phyloP scores from a whole-genome alignment of 2,113 vertebrate genomes.

The Carassius carassius region DNA sequence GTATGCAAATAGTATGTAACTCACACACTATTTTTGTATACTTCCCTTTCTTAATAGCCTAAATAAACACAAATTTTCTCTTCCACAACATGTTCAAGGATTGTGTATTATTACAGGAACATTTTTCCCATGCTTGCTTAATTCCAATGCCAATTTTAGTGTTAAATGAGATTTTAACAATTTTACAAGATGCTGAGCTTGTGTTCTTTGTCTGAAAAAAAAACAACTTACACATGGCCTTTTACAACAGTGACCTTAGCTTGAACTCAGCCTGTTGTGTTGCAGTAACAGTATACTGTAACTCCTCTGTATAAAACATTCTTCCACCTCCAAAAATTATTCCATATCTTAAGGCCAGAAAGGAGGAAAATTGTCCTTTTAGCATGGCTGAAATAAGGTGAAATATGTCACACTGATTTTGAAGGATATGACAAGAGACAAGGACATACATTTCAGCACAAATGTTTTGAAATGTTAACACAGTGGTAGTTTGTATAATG shows the following conservation, averaged over 20 bases:
- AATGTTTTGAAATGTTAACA: conserved; percentile 17
- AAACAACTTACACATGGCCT: background rate
- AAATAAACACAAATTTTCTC: conserved; percentile 34
- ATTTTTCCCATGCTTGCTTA: background rate
- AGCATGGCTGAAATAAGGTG: background rate
- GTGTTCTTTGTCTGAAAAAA: background rate
- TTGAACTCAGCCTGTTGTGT: conserved; percentile 35
- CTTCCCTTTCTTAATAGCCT: background rate
- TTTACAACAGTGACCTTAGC: background rate
- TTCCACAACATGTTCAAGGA: background rate
- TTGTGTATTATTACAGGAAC: background rate
- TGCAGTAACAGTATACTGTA: conserved; percentile 15
- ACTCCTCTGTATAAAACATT: background rate
- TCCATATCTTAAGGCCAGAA: background rate
- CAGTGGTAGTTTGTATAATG: conserved; percentile 32
- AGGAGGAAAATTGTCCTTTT: background rate
- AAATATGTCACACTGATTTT: conserved; percentile 1
- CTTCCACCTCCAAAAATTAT: conserved; percentile 6
- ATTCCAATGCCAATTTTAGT: background rate
- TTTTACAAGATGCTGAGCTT: background rate
- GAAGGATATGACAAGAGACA: conserved; percentile 1
- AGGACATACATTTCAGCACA: background rate
- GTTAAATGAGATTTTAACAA: background rate
- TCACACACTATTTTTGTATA: background rate
- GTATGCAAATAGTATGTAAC: background rate